Evolutionary conservation across 2,888 invertebrate species (phyloP).

Genomic region (Papilio gigon): DNA sequence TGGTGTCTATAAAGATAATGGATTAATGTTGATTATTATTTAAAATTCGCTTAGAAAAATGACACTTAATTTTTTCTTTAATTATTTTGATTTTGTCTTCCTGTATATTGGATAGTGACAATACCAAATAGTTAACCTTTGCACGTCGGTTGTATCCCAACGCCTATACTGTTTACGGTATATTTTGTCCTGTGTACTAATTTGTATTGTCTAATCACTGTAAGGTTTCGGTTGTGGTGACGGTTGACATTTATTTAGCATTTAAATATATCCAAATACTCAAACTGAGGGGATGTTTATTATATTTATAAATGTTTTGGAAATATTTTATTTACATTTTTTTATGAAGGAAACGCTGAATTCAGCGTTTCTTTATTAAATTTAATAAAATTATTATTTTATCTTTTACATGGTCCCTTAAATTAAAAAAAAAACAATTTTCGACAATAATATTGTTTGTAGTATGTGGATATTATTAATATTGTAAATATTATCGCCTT

Average conservation of each 20-base stretch:
- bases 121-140: slow-evolving; percentile 1
- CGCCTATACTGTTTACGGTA: slow-evolving; percentile 35
- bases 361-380: too few species aligned
- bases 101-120: background rate
- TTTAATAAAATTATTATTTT: too few species aligned
- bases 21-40: background rate
- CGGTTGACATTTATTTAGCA: slow-evolving; percentile 45
- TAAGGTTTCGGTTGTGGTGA: slow-evolving; percentile 53
- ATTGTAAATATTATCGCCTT: slow-evolving; percentile 15
- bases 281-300: slow-evolving; percentile 36
- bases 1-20: background rate
- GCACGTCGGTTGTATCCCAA: slow-evolving; percentile 30
- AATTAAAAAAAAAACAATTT: too few species aligned
- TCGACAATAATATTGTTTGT: slow-evolving; percentile 42
- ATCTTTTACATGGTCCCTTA: too few species aligned
- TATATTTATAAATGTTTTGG: too few species aligned
- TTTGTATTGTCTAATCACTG: slow-evolving; percentile 57
- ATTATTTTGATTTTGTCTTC: background rate
- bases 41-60: background rate
- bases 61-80: background rate
- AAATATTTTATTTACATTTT: too few species aligned
- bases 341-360: too few species aligned
- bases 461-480: slow-evolving; percentile 31
- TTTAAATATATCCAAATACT: slow-evolving; percentile 35
- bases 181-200: slow-evolving; percentile 44